These are phyloP conservation scores for Lytechinus variegatus DNA, from an alignment of 35 echinoderm and acorn worm genomes.

Conservation along the genomic window DNA sequence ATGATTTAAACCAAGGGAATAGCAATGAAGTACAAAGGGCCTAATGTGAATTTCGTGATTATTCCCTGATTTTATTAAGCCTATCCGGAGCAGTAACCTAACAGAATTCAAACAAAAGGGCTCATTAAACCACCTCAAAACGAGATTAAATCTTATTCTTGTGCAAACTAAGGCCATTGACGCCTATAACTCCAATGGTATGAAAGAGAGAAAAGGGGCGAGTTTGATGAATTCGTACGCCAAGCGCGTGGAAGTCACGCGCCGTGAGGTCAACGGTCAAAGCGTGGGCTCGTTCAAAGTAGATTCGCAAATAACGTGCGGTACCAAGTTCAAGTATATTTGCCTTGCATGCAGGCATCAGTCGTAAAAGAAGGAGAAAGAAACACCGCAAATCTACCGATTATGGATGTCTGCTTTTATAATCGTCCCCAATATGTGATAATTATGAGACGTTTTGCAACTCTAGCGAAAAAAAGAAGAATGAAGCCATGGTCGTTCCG, in stretches of 20 bases:
- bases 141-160: slow-evolving; percentile 1
- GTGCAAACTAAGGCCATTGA: neutral
- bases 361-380: neutral
- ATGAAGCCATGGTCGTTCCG: neutral
- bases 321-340: neutral
- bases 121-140: neutral
- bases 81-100: neutral
- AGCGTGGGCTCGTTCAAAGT: neutral
- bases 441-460: slow-evolving; percentile 13
- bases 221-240: neutral
- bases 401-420: neutral
- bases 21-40: neutral
- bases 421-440: neutral
- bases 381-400: neutral
- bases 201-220: neutral
- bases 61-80: neutral
- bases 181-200: neutral
- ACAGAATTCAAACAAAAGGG: neutral
- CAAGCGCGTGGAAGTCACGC: slow-evolving; percentile 14
- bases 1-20: neutral
- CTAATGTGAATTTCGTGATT: neutral
- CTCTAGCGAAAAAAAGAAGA: neutral
- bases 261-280: neutral
- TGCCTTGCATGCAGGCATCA: neutral
- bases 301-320: neutral